Evolutionary conservation across 1,140 invertebrate genomes (phyloP).

Genomic region (Dendrolimus punctatus): DNA sequence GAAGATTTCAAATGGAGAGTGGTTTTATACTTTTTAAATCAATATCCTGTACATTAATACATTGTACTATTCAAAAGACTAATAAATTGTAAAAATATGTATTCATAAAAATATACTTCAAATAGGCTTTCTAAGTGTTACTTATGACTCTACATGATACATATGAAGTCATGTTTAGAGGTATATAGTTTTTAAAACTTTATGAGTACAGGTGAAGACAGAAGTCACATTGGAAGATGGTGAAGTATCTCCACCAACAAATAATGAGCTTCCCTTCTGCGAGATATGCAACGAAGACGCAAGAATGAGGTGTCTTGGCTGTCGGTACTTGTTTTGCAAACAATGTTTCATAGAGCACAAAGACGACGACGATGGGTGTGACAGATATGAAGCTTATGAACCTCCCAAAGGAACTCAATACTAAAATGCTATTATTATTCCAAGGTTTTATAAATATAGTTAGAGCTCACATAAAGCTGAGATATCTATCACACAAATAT

Average conservation of each 20-base stretch:
- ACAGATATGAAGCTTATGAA: constrained; percentile 48
- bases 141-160: too few species aligned
- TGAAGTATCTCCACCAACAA: constrained; percentile 16
- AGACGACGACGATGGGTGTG: constrained; percentile 62
- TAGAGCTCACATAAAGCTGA: too few species aligned
- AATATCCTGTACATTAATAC: too few species aligned
- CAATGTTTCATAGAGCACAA: constrained; percentile 74
- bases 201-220: constrained; percentile 26
- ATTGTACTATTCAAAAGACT: too few species aligned
- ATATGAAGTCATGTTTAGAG: not conserved
- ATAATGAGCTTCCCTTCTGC: constrained; percentile 82
- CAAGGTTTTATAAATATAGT: too few species aligned
- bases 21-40: too few species aligned
- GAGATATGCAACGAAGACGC: constrained; percentile 85
- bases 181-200: not conserved
- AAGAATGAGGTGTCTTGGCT: constrained; percentile 77
- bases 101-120: too few species aligned
- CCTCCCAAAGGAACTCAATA: constrained; percentile 23
- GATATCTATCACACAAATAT: too few species aligned
- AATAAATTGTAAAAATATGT: too few species aligned
- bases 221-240: constrained; percentile 31
- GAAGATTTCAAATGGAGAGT: too few species aligned
- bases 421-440: constrained; percentile 6
- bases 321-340: constrained; percentile 81
- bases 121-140: too few species aligned